Evolutionary conservation across 2,113 vertebrate genomes (phyloP).

Genomic region (Tetraodon nigroviridis): DNA sequence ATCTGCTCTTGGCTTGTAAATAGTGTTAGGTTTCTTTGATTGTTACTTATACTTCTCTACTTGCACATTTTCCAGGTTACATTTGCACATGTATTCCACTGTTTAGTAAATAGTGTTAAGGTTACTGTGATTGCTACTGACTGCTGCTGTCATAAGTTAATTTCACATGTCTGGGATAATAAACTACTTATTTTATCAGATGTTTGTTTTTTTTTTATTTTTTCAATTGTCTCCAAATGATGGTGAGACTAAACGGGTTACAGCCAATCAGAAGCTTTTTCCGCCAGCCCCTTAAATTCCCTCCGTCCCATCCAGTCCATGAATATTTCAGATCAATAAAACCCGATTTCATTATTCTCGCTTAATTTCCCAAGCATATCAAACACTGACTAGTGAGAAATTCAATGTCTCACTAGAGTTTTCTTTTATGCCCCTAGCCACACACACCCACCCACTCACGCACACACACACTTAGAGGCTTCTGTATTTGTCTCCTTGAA

Average conservation of each 20-base stretch:
- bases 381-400: background rate
- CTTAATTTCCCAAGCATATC: background rate
- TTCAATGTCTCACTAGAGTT: background rate
- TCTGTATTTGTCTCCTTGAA: conserved; percentile 13
- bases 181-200: too few species aligned
- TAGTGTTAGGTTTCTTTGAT: too few species aligned
- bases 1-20: too few species aligned
- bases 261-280: conserved; percentile 19
- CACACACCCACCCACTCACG: background rate
- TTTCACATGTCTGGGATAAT: too few species aligned
- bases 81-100: too few species aligned
- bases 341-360: background rate
- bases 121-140: too few species aligned
- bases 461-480: background rate
- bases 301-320: conserved; percentile 8
- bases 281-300: background rate
- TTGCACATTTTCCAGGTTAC: too few species aligned
- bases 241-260: background rate
- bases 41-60: too few species aligned
- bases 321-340: conserved; percentile 28
- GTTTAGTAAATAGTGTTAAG: too few species aligned
- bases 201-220: too few species aligned
- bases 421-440: background rate
- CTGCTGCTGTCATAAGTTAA: too few species aligned
- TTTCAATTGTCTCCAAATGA: too few species aligned